Evolutionary conservation across 2,113 vertebrate species (phyloP).

Genomic region (Sceloporus tristichus): DNA sequence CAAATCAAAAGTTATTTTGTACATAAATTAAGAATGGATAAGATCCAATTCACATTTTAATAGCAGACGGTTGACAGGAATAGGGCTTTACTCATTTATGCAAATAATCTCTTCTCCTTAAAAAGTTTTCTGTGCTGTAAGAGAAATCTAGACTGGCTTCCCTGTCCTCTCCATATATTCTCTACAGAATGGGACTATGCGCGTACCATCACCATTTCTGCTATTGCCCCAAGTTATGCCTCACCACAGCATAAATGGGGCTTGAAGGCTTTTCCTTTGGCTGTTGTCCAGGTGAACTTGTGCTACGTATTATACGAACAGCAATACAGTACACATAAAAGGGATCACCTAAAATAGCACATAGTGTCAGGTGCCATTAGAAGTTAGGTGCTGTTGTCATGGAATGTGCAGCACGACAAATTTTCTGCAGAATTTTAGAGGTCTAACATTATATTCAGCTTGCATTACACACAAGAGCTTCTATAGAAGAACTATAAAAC

Average conservation of each 20-base stretch:
- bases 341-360: background rate
- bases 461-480: constrained; percentile 1
- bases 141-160: background rate
- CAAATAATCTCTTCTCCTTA: too few species aligned
- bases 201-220: background rate
- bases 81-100: background rate
- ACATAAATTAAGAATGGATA: background rate
- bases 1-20: background rate
- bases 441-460: background rate
- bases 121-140: background rate
- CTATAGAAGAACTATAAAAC: background rate
- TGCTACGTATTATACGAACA: background rate
- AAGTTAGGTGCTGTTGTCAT: constrained; percentile 1
- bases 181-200: too few species aligned
- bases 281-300: background rate
- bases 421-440: constrained; percentile 10
- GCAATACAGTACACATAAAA: background rate
- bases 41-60: background rate
- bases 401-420: background rate
- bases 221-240: background rate
- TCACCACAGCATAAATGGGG: background rate
- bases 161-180: background rate
- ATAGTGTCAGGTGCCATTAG: background rate
- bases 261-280: background rate
- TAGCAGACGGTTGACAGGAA: too few species aligned